phyloP scores from a whole-genome alignment of 2,888 invertebrate genomes.

The Argyra leucocephala region DNA sequence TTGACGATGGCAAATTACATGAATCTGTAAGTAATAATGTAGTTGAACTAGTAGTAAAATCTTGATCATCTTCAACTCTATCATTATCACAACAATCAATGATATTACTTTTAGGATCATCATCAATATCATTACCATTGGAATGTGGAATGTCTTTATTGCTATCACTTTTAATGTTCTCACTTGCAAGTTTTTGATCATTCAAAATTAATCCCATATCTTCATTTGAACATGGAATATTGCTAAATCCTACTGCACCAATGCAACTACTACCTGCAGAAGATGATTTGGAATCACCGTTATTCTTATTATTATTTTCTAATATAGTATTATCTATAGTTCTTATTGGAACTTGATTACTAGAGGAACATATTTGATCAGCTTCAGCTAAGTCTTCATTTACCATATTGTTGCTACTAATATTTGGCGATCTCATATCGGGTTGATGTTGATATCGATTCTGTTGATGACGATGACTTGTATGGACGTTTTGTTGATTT shows the following conservation, averaged over 20 bases:
- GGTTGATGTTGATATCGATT: background rate
- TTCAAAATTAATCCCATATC: background rate
- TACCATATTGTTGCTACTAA: slow-evolving; percentile 46
- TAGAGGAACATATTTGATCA: slow-evolving; percentile 55
- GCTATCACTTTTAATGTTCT: background rate
- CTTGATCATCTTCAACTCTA: slow-evolving; percentile 3
- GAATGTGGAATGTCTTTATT: background rate
- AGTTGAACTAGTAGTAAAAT: background rate
- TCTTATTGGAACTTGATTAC: background rate
- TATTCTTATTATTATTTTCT: background rate
- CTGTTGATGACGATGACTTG: background rate
- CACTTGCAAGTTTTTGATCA: background rate
- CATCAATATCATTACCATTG: background rate
- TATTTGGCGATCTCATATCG: background rate
- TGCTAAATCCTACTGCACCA: background rate
- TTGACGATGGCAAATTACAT: background rate
- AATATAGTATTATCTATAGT: background rate
- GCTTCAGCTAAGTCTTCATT: slow-evolving; percentile 72
- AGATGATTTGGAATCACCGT: background rate
- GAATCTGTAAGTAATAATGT: background rate
- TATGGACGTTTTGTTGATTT: background rate
- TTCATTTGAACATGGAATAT: background rate
- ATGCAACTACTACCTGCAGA: background rate
- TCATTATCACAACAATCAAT: background rate
- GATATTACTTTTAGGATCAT: background rate